Evolutionary conservation across 2,888 invertebrate species (phyloP).

Genomic region (Kryphioiulus occultus): DNA sequence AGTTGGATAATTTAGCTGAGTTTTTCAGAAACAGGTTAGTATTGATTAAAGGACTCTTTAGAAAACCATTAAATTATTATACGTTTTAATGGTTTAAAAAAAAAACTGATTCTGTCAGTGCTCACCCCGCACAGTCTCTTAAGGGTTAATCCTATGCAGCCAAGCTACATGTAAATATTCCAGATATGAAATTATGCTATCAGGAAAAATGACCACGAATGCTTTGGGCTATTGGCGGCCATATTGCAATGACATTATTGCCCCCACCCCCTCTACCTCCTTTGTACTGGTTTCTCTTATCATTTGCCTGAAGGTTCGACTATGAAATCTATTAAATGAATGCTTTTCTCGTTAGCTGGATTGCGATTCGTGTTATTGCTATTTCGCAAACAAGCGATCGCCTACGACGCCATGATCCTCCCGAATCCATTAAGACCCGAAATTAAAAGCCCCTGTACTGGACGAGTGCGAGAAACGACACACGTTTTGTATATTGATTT

Average conservation of each 20-base stretch:
- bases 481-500: conserved; percentile 26
- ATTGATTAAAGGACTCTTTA: too few species aligned
- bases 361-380: background rate
- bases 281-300: background rate
- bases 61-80: too few species aligned
- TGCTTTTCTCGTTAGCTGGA: background rate
- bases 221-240: background rate
- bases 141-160: too few species aligned
- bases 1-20: too few species aligned
- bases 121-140: too few species aligned
- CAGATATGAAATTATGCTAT: too few species aligned
- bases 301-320: background rate
- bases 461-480: background rate
- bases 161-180: too few species aligned
- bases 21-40: too few species aligned
- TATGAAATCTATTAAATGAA: background rate
- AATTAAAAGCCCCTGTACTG: background rate
- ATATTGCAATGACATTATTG: background rate
- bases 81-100: too few species aligned
- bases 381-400: background rate
- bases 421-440: background rate
- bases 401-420: background rate
- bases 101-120: too few species aligned
- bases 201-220: too few species aligned
- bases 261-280: background rate